A percentile compares a stretch with the other conserved stretches of the same genome.
Conservation (phyloP, 2,888 invertebrate genomes). For the Punctoribates punctum region DNA sequence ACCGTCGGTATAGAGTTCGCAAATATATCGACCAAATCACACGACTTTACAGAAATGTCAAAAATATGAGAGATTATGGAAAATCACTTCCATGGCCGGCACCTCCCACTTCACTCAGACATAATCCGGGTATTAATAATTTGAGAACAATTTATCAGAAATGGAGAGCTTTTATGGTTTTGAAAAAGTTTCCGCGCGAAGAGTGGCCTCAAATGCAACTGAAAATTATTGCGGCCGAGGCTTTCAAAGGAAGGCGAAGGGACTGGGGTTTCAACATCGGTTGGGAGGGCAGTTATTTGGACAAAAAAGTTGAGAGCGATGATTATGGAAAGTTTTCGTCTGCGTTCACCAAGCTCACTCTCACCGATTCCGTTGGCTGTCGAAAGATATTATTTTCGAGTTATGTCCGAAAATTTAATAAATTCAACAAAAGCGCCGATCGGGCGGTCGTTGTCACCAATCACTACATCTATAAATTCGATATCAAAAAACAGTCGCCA, state of each 20-base stretch:
- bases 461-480: slow-evolving; percentile 77
- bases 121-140: slow-evolving; percentile 47
- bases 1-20: slow-evolving; percentile 71
- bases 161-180: slow-evolving; percentile 83
- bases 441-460: slow-evolving; percentile 85
- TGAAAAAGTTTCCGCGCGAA: slow-evolving; percentile 70
- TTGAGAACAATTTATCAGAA: slow-evolving; percentile 43
- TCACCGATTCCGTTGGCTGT: slow-evolving; percentile 63
- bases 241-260: slow-evolving; percentile 63
- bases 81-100: slow-evolving; percentile 76
- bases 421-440: slow-evolving; percentile 74
- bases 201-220: slow-evolving; percentile 84
- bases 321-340: slow-evolving; percentile 63
- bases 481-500: slow-evolving; percentile 75
- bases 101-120: slow-evolving; percentile 66
- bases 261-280: slow-evolving; percentile 72
- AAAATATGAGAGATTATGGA: slow-evolving; percentile 68
- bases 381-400: slow-evolving; percentile 64
- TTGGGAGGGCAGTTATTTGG: slow-evolving; percentile 81
- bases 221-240: slow-evolving; percentile 69
- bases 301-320: slow-evolving; percentile 64
- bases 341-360: slow-evolving; percentile 64
- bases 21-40: slow-evolving; percentile 62
- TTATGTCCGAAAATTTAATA: slow-evolving; percentile 67
- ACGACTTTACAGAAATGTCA: slow-evolving; percentile 58